These are phyloP conservation scores for Pantherophis vulpinus DNA, from an alignment of 2,797 vertebrate genomes.

Conservation along the genomic window DNA sequence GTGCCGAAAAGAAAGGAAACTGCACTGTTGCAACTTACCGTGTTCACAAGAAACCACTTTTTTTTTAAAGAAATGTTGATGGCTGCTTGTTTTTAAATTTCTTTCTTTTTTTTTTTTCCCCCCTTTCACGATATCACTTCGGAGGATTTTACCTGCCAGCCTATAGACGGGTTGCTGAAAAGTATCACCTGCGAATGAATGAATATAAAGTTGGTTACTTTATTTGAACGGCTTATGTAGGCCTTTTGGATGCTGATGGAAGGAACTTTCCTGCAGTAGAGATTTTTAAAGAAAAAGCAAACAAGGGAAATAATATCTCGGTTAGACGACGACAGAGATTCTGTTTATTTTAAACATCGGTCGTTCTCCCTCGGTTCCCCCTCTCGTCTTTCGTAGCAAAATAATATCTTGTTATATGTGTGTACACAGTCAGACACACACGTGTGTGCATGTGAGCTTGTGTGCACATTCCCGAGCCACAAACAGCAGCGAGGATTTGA, in stretches of 20 bases:
- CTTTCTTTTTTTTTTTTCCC: not conserved
- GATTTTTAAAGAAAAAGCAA: not conserved
- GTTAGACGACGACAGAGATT: not conserved
- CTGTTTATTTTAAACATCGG: not conserved
- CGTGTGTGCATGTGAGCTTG: not conserved
- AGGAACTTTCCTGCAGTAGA: not conserved
- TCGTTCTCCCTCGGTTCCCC: not conserved
- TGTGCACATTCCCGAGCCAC: not conserved
- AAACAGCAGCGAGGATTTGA: not conserved
- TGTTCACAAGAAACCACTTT: constrained; percentile 3
- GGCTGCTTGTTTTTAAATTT: not conserved
- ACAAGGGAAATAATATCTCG: not conserved
- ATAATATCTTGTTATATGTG: not conserved
- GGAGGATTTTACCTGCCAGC: not conserved
- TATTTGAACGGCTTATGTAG: not conserved
- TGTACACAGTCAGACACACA: too few species aligned
- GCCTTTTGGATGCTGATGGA: not conserved
- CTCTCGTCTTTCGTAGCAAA: not conserved
- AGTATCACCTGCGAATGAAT: not conserved
- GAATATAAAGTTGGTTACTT: not conserved
- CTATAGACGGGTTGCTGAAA: not conserved
- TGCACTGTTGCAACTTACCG: constrained; percentile 31
- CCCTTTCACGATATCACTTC: not conserved
- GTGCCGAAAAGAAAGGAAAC: not conserved
- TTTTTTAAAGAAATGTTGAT: not conserved